Percentiles rank a stretch among this genome's conserved stretches.
Conservation (phyloP, 2,888 invertebrate species). For the Campoplex nolae region DNA sequence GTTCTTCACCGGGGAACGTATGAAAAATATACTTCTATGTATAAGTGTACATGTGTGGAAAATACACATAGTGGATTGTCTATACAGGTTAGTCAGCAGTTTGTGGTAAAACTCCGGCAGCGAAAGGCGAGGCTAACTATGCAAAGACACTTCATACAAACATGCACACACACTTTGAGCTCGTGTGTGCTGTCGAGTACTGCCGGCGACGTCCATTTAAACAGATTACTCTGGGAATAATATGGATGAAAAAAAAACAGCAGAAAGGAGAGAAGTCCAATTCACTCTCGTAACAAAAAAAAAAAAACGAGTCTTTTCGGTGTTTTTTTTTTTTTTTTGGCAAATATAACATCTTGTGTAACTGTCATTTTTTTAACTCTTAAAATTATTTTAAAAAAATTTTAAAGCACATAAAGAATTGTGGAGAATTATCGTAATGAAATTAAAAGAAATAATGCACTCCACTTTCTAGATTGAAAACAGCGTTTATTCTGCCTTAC, state of each 20-base stretch:
- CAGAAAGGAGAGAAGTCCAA: conserved; percentile 29
- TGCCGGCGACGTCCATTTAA: conserved; percentile 43
- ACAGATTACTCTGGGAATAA: conserved; percentile 45
- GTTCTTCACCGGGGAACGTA: conserved; percentile 22
- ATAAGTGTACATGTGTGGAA: conserved; percentile 1
- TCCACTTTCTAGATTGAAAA: neutral
- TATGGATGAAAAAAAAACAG: conserved; percentile 15
- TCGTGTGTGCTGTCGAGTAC: conserved; percentile 43
- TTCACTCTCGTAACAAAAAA: conserved; percentile 29
- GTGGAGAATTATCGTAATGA: too few species aligned
- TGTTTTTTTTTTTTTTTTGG: neutral
- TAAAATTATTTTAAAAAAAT: neutral
- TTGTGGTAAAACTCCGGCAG: conserved; percentile 66
- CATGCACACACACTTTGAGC: conserved; percentile 5
- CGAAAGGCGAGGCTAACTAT: conserved; percentile 33
- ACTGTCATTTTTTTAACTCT: conserved; percentile 3
- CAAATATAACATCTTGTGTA: neutral
- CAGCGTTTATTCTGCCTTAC: neutral
- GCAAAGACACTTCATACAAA: conserved; percentile 6
- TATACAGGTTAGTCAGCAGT: conserved; percentile 74
- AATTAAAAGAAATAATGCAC: neutral
- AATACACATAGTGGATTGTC: conserved; percentile 18
- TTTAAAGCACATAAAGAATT: neutral
- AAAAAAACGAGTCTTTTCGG: neutral
- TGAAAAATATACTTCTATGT: neutral